These are phyloP conservation scores for Drosophila paucipuncta DNA, from an alignment of 2,888 invertebrate species.

Conservation along the genomic window DNA sequence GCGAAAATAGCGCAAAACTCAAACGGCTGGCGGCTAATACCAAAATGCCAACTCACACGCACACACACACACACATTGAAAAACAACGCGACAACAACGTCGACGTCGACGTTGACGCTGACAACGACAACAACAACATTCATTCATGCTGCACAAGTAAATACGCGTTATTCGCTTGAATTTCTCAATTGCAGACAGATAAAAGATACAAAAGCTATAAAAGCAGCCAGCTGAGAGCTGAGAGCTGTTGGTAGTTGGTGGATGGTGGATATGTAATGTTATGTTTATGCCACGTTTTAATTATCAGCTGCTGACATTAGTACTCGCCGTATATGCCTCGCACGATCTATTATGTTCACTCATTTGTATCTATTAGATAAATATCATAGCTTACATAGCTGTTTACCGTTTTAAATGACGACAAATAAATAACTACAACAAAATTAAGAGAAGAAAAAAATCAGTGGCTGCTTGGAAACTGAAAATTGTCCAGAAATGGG, in stretches of 20 bases:
- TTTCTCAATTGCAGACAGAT: conserved; percentile 63
- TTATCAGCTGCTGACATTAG: conserved; percentile 29
- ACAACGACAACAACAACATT: conserved; percentile 39
- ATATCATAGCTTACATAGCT: conserved; percentile 30
- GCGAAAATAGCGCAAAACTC: conserved; percentile 79
- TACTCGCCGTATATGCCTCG: conserved; percentile 24
- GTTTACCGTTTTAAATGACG: conserved; percentile 50
- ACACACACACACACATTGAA: conserved; percentile 31
- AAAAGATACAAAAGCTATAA: conserved; percentile 55
- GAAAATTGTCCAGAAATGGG: not conserved
- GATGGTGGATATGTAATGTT: not conserved
- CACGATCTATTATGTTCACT: conserved; percentile 3
- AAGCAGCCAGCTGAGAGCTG: conserved; percentile 12
- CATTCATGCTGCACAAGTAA: conserved; percentile 69
- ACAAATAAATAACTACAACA: conserved; percentile 17
- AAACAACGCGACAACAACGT: conserved; percentile 54
- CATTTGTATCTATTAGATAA: conserved; percentile 26
- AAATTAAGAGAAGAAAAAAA: not conserved
- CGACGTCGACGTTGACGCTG: conserved; percentile 11
- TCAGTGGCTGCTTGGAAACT: not conserved
- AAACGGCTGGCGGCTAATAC: conserved; percentile 76
- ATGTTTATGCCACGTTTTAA: conserved; percentile 28
- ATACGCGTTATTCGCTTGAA: conserved; percentile 51
- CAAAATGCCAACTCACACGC: conserved; percentile 42
- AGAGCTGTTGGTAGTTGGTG: conserved; percentile 1